These are phyloP conservation scores for Microcebus lehilahytsara DNA, from an alignment of 2,113 vertebrate genomes.

Conservation along the genomic window DNA sequence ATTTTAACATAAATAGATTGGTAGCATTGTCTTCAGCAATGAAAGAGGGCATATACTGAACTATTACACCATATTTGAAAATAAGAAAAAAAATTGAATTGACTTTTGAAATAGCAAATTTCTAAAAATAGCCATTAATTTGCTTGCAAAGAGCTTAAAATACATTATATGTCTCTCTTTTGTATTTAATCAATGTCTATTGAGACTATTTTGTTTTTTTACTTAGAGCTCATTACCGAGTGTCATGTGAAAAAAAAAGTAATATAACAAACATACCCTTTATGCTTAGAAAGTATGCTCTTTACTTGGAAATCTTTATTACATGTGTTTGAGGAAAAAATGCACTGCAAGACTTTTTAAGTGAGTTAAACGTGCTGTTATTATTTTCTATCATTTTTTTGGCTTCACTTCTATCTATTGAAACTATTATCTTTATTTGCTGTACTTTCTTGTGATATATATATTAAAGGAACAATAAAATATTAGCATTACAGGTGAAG, in stretches of 20 bases:
- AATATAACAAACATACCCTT: neutral
- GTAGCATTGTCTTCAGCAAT: neutral
- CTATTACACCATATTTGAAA: conserved; percentile 10
- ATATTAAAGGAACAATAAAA: neutral
- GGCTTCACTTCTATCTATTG: neutral
- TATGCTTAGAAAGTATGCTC: neutral
- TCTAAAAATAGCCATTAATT: neutral
- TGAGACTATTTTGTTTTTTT: neutral
- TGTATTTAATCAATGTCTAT: conserved; percentile 38
- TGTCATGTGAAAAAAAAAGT: neutral
- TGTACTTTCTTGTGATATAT: neutral
- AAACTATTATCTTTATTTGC: neutral
- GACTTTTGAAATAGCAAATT: conserved; percentile 36
- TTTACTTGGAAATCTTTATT: neutral
- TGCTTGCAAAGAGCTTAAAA: conserved; percentile 31
- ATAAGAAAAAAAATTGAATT: neutral
- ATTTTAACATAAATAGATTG: neutral
- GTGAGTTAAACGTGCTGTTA: neutral
- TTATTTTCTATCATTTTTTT: neutral
- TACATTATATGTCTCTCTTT: neutral
- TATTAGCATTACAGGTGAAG: neutral
- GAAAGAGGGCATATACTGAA: neutral
- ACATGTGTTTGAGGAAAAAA: neutral
- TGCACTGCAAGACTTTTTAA: neutral
- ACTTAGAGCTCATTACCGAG: neutral